Percentiles rank a stretch among this genome's conserved stretches.
Evolutionary conservation across 2,797 vertebrate species (phyloP).

Genomic region (Lagorchestes hirsutus): DNA sequence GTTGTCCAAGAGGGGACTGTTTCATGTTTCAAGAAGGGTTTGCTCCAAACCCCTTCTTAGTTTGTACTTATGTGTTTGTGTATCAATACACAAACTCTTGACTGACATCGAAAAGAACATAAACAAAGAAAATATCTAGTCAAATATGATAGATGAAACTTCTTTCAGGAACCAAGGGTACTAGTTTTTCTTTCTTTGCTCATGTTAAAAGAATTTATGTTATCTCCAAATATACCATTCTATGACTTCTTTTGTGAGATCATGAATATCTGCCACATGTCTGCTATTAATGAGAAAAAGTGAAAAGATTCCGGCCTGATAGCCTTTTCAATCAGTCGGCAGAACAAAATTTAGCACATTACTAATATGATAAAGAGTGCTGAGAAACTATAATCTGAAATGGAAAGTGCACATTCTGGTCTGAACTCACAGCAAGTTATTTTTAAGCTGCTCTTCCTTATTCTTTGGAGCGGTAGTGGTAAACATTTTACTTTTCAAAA

Average conservation of each 20-base stretch:
- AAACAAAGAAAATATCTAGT: background rate
- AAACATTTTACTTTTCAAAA: constrained; percentile 24
- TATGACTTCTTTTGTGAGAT: background rate
- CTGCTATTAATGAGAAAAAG: background rate
- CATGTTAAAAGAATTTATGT: background rate
- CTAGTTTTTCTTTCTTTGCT: background rate
- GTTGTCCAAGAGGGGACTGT: background rate
- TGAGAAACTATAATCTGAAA: background rate
- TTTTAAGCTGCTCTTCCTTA: constrained; percentile 30
- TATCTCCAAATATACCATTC: background rate
- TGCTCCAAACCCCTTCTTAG: background rate
- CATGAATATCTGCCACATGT: background rate
- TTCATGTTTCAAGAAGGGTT: background rate
- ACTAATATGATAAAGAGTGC: background rate
- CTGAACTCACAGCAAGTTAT: constrained; percentile 14
- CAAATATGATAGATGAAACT: background rate
- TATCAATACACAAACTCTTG: background rate
- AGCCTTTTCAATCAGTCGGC: background rate
- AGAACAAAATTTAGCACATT: constrained; percentile 12
- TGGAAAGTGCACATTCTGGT: background rate
- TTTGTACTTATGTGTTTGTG: background rate
- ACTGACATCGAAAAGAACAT: background rate
- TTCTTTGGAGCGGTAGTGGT: constrained; percentile 28
- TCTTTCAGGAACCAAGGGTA: background rate
- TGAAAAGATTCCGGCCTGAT: background rate